Conservation (phyloP, 1,140 invertebrate species). For the Drosophila tropicalis region DNA sequence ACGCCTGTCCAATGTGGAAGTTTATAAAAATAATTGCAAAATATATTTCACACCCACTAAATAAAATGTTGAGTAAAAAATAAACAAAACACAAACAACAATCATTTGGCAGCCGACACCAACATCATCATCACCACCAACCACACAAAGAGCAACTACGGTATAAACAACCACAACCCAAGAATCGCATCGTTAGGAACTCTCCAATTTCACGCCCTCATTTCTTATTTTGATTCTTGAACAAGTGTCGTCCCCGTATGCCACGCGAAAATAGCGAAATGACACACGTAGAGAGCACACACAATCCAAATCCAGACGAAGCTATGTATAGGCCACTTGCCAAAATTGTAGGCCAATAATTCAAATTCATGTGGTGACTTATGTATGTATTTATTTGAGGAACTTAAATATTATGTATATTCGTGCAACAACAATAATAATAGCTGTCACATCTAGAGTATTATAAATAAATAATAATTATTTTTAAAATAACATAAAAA, state of each 20-base stretch:
- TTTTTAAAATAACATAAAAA: background rate
- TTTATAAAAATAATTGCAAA: conserved; percentile 6
- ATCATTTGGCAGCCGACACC: background rate
- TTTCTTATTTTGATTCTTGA: background rate
- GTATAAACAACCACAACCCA: background rate
- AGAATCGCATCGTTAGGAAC: background rate
- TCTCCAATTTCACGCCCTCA: background rate
- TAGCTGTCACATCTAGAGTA: background rate
- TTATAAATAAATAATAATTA: background rate
- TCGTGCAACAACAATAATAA: too few species aligned
- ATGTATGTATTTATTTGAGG: background rate
- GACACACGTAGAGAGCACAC: background rate
- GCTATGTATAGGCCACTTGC: too few species aligned
- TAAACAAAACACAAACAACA: conserved; percentile 4
- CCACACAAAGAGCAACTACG: background rate
- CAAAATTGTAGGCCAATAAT: background rate
- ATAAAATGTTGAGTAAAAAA: conserved; percentile 1
- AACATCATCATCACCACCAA: background rate
- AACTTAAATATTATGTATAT: too few species aligned
- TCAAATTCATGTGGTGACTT: background rate
- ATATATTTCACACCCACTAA: conserved; percentile 8
- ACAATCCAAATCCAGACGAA: background rate
- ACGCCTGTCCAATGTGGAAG: background rate
- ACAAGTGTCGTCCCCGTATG: background rate
- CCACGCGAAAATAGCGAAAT: background rate